A percentile compares a stretch with the other conserved stretches of the same genome.
These are phyloP conservation scores for Furcula furcula DNA, from an alignment of 2,888 invertebrate genomes.

Conservation along the genomic window DNA sequence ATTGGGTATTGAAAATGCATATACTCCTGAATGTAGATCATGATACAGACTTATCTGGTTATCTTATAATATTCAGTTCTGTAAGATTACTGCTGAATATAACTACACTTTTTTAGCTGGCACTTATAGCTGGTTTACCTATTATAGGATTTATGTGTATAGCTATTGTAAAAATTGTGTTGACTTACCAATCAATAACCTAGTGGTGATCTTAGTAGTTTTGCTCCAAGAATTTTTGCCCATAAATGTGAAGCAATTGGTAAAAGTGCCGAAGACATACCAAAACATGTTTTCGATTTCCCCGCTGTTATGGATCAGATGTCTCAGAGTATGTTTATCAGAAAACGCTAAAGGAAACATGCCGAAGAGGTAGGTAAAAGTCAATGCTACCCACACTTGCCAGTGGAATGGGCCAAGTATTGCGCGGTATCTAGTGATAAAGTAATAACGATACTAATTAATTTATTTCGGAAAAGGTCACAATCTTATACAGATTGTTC, in stretches of 20 bases:
- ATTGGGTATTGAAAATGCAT: too few relatives aligned
- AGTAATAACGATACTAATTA: too few relatives aligned
- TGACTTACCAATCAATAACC: conserved; percentile 86
- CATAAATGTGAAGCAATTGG: conserved; percentile 88
- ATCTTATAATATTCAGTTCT: too few relatives aligned
- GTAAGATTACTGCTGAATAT: too few relatives aligned
- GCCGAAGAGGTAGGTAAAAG: conserved; percentile 86
- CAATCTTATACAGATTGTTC: too few relatives aligned
- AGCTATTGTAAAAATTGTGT: not conserved
- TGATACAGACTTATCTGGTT: too few relatives aligned
- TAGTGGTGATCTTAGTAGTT: conserved; percentile 85
- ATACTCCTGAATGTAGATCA: too few relatives aligned
- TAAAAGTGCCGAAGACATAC: conserved; percentile 93
- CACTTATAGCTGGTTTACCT: too few relatives aligned
- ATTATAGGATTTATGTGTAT: too few relatives aligned
- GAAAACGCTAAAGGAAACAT: conserved; percentile 89
- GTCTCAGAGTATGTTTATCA: conserved; percentile 85
- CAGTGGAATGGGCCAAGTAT: conserved; percentile 92
- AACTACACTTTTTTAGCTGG: too few relatives aligned
- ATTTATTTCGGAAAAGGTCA: too few relatives aligned
- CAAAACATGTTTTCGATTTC: conserved; percentile 93
- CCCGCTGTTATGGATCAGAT: conserved; percentile 85
- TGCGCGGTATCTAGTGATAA: conserved; percentile 85
- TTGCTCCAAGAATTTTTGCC: conserved; percentile 87
- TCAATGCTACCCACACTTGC: conserved; percentile 89